Percentiles rank a stretch among this genome's conserved stretches.
Conservation (phyloP, 2,113 vertebrate genomes). For the Ceratotherium simum region DNA sequence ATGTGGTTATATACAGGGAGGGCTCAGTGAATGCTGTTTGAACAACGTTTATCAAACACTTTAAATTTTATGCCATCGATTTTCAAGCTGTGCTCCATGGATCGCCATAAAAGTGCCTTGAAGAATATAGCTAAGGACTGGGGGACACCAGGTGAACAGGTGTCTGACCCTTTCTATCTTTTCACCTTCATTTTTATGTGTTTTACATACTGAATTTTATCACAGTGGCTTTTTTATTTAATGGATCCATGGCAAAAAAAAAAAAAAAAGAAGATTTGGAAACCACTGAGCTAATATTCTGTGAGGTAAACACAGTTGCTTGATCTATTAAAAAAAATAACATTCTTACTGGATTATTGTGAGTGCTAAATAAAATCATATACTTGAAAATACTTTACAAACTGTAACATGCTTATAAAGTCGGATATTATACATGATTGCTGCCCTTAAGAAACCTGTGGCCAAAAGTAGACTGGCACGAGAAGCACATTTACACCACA, state of each 20-base stretch:
- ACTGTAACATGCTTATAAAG: neutral
- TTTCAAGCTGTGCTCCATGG: conserved; percentile 38
- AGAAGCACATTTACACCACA: neutral
- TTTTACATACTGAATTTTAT: neutral
- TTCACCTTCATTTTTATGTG: neutral
- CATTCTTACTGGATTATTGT: neutral
- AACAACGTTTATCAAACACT: conserved; percentile 31
- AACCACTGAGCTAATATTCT: neutral
- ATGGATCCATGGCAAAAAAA: neutral
- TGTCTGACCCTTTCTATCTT: neutral
- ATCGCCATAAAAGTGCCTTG: neutral
- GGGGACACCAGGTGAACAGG: neutral
- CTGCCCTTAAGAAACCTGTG: neutral
- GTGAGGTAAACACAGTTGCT: neutral
- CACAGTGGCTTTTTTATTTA: neutral
- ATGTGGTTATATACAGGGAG: neutral
- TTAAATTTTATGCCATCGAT: conserved; percentile 3
- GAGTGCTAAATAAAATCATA: neutral
- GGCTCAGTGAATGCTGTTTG: neutral
- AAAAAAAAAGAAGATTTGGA: neutral
- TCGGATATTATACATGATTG: neutral
- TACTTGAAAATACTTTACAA: conserved; percentile 1
- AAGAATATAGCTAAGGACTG: neutral
- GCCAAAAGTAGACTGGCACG: neutral
- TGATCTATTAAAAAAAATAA: neutral